Evolutionary conservation across 1,140 invertebrate genomes (phyloP).

Genomic region (Leptinotarsa undecemlineata): DNA sequence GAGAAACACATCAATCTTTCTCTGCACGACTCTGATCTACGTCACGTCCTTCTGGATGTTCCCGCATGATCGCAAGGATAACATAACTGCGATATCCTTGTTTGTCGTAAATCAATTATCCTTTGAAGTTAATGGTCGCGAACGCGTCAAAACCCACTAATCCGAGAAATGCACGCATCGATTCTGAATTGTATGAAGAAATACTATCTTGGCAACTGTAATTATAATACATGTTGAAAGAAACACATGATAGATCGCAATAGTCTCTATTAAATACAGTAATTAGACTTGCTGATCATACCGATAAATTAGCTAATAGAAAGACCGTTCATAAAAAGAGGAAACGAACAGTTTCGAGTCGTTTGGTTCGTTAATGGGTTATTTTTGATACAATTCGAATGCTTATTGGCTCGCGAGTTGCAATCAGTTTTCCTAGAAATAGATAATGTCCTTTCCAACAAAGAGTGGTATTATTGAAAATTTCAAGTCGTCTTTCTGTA

Average conservation of each 20-base stretch:
- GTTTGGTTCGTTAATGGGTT: not conserved
- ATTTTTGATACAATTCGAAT: too few relatives aligned
- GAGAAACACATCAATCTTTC: too few relatives aligned
- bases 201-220: not conserved
- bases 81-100: not conserved
- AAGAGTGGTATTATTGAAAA: too few relatives aligned
- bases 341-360: not conserved
- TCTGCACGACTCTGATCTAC: too few relatives aligned
- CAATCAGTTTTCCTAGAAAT: too few relatives aligned
- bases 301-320: conserved; percentile 14
- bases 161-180: not conserved
- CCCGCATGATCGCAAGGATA: too few relatives aligned
- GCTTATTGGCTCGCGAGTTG: too few relatives aligned
- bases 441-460: too few relatives aligned
- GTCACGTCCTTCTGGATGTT: too few relatives aligned
- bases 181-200: conserved; percentile 4
- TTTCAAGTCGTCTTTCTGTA: too few relatives aligned
- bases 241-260: conserved; percentile 13
- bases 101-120: conserved; percentile 11
- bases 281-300: conserved; percentile 14
- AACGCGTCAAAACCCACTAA: conserved; percentile 2
- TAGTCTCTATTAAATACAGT: conserved; percentile 4
- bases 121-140: conserved; percentile 10
- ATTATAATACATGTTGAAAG: conserved; percentile 11
- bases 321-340: conserved; percentile 4